phyloP scores from a whole-genome alignment of 1,140 invertebrate genomes.

The Drosophila orosa region DNA sequence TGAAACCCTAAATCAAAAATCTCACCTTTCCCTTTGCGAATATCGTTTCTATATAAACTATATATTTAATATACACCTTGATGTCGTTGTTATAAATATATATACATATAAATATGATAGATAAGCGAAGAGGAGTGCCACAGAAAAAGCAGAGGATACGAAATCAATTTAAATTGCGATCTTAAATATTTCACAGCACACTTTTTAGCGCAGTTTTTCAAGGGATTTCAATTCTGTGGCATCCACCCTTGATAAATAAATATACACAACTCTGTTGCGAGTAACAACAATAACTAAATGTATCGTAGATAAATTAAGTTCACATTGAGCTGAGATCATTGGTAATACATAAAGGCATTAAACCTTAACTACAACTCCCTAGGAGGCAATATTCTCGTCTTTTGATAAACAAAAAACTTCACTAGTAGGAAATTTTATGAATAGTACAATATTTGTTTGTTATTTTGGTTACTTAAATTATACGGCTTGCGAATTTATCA shows the following conservation, averaged over 20 bases:
- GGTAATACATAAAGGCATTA: conserved; percentile 16
- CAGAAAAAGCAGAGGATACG: background rate
- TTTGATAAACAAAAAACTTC: conserved; percentile 12
- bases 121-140: conserved; percentile 24
- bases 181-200: background rate
- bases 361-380: conserved; percentile 11
- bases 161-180: background rate
- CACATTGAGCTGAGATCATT: conserved; percentile 44
- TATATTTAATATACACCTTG: conserved; percentile 48
- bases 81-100: conserved; percentile 53
- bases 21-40: conserved; percentile 12
- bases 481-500: conserved; percentile 42
- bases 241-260: background rate
- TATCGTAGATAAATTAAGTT: conserved; percentile 50
- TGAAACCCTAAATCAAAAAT: background rate
- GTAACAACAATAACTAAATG: conserved; percentile 55
- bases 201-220: background rate
- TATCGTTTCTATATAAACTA: conserved; percentile 38
- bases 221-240: background rate
- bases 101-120: conserved; percentile 28
- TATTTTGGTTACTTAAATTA: conserved; percentile 18
- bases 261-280: conserved; percentile 36
- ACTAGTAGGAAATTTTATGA: conserved; percentile 9
- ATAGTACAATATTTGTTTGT: conserved; percentile 34
- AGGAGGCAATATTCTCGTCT: conserved; percentile 15